Evolutionary conservation across 2,797 vertebrate genomes (phyloP).

Genomic region (Danio aesculapii): DNA sequence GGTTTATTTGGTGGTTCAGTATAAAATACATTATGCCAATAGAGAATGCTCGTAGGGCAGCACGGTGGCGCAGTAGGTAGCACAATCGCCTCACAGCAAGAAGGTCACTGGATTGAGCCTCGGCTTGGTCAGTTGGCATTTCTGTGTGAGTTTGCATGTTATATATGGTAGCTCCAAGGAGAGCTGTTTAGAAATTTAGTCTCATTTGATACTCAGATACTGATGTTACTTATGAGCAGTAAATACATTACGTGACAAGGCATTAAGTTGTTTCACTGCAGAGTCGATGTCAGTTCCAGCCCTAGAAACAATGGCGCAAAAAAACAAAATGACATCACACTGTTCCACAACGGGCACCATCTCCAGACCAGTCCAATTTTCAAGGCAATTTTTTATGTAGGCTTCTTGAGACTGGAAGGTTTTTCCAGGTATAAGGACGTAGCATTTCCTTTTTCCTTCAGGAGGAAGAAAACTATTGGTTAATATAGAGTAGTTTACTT

Average conservation of each 20-base stretch:
- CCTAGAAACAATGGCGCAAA: not conserved
- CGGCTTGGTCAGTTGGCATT: too few relatives aligned
- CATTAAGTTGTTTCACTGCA: not conserved
- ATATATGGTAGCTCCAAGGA: too few relatives aligned
- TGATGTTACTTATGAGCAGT: too few relatives aligned
- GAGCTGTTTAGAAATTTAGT: too few relatives aligned
- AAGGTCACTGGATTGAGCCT: too few relatives aligned
- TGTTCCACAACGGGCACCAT: not conserved
- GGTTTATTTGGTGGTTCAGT: too few relatives aligned
- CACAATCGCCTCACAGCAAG: too few relatives aligned
- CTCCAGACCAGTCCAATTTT: not conserved
- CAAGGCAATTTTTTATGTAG: not conserved
- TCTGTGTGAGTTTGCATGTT: too few relatives aligned
- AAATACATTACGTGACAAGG: not conserved
- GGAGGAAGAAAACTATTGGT: not conserved
- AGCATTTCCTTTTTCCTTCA: not conserved
- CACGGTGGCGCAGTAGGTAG: too few relatives aligned
- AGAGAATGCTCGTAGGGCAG: too few relatives aligned
- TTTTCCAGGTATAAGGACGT: not conserved
- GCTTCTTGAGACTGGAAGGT: not conserved
- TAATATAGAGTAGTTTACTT: not conserved
- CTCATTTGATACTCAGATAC: too few relatives aligned
- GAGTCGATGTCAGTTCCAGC: constrained; percentile 9
- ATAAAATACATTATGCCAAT: too few relatives aligned
- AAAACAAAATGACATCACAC: constrained; percentile 3